Evolutionary conservation across 1,140 invertebrate species (phyloP).

Genomic region (Leptonema lineaticorne): DNA sequence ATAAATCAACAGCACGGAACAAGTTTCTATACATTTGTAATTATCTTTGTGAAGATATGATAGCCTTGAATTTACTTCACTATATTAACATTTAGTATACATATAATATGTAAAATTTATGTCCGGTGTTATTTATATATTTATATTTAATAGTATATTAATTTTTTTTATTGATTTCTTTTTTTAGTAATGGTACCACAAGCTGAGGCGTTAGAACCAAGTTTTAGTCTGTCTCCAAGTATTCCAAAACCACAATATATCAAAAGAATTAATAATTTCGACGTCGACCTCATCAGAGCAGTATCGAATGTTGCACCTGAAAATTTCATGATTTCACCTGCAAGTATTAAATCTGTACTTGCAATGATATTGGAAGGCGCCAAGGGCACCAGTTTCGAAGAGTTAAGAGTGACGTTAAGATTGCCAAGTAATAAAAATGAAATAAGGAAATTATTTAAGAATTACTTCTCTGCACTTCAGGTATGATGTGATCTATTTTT

Average conservation of each 20-base stretch:
- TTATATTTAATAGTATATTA: too few relatives aligned
- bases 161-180: too few relatives aligned
- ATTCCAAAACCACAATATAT: not conserved
- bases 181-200: too few relatives aligned
- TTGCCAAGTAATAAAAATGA: slow-evolving; percentile 54
- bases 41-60: not conserved
- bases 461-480: slow-evolving; percentile 55
- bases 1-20: not conserved
- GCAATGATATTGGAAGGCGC: slow-evolving; percentile 67
- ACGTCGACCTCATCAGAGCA: slow-evolving; percentile 54
- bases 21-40: not conserved
- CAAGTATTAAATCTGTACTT: slow-evolving; percentile 65
- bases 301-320: slow-evolving; percentile 47
- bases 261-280: slow-evolving; percentile 59
- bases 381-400: slow-evolving; percentile 56
- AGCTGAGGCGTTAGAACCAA: too few relatives aligned
- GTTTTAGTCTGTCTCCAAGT: not conserved
- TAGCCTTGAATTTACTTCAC: not conserved
- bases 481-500: slow-evolving; percentile 47
- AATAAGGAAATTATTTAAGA: slow-evolving; percentile 50
- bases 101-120: too few relatives aligned
- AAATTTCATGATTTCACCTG: slow-evolving; percentile 69
- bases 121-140: too few relatives aligned
- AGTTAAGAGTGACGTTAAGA: slow-evolving; percentile 62
- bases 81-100: not conserved